A percentile compares a stretch with the other conserved stretches of the same genome.
These are phyloP conservation scores for Dinomys branickii DNA, from an alignment of 2,113 vertebrate species.

Conservation along the genomic window DNA sequence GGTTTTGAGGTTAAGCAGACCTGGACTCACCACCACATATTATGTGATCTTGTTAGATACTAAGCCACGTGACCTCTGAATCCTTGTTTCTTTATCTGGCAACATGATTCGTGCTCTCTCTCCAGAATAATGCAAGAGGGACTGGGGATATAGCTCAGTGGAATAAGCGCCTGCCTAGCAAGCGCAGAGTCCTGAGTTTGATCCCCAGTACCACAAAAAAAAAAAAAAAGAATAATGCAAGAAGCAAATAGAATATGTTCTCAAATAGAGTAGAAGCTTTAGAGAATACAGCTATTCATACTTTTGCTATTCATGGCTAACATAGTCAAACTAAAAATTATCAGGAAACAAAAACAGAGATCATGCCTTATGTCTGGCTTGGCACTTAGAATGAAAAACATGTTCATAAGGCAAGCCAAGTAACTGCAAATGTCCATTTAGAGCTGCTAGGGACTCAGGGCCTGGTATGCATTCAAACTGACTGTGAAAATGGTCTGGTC, in stretches of 20 bases:
- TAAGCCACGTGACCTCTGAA: not conserved
- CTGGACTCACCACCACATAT: not conserved
- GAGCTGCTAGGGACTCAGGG: not conserved
- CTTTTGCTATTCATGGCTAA: not conserved
- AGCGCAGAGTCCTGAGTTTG: no score
- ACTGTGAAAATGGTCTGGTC: not conserved
- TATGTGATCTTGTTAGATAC: not conserved
- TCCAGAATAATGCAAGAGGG: not conserved
- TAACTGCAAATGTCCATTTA: not conserved
- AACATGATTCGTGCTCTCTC: not conserved
- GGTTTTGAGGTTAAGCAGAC: not conserved
- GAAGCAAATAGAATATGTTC: not conserved
- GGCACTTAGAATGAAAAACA: not conserved
- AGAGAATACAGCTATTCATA: not conserved
- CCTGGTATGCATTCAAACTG: not conserved
- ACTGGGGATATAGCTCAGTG: no score
- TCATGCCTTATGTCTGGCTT: not conserved
- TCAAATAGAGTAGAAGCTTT: not conserved
- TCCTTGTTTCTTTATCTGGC: not conserved
- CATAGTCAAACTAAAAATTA: not conserved
- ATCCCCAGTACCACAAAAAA: no score
- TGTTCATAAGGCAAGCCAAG: not conserved
- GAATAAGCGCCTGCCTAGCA: no score
- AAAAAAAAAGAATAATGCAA: not conserved
- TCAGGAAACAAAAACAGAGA: not conserved